Evolutionary conservation across 2,797 vertebrate genomes (phyloP).

Genomic region (Orientallactaga sibirica): DNA sequence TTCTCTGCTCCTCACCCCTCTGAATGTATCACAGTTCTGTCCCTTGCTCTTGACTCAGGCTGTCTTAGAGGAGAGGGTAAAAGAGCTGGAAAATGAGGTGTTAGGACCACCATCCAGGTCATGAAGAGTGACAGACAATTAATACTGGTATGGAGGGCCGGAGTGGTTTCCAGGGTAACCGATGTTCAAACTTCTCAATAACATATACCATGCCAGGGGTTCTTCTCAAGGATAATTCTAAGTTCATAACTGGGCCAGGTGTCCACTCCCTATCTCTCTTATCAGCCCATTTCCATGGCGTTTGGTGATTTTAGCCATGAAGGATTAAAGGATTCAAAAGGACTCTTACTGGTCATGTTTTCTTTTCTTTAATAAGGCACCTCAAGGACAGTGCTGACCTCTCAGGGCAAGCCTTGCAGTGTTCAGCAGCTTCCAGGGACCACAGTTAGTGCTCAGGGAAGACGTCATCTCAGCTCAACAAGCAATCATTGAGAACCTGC

Average conservation of each 20-base stretch:
- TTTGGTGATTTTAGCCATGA: not conserved
- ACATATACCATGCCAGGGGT: not conserved
- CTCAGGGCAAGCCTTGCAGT: not conserved
- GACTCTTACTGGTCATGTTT: not conserved
- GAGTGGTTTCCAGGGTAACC: not conserved
- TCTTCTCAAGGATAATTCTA: not conserved
- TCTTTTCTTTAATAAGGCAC: slow-evolving; percentile 28
- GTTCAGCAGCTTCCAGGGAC: not conserved
- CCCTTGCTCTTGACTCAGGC: not conserved
- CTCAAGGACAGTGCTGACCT: not conserved
- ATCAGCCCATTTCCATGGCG: not conserved
- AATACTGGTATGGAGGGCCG: not conserved
- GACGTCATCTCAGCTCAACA: not conserved
- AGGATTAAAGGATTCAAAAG: not conserved
- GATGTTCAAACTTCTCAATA: not conserved
- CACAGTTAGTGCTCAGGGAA: not conserved
- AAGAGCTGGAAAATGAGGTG: not conserved
- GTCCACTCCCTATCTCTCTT: not conserved
- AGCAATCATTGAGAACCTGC: not conserved
- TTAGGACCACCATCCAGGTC: not conserved
- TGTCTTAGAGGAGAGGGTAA: not conserved
- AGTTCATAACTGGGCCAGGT: not conserved
- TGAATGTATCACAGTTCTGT: not conserved
- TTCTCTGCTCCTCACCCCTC: not conserved
- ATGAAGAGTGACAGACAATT: not conserved